Conservation (phyloP, 2,797 vertebrate genomes). For the Poeciliopsis presidionis region DNA sequence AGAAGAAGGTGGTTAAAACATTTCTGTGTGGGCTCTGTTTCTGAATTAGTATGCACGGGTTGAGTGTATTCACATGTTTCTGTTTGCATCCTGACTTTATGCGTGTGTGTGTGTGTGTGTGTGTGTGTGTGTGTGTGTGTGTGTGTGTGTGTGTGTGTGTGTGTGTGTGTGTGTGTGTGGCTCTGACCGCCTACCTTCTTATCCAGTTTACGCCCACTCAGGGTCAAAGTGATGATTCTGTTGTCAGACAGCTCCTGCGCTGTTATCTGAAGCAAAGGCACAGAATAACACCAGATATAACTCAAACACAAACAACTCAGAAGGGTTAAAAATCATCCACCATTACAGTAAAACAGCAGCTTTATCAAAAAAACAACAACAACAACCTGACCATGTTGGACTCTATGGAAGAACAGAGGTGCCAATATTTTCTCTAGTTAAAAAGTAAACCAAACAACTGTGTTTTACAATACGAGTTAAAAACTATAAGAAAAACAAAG, state of each 20-base stretch:
- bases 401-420: neutral
- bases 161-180: constrained; percentile 26
- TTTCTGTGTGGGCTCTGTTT: constrained; percentile 37
- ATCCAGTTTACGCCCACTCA: constrained; percentile 96
- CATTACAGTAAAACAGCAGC: neutral
- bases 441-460: neutral
- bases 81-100: constrained; percentile 45
- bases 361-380: neutral
- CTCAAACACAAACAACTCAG: constrained; percentile 21
- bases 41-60: constrained; percentile 22
- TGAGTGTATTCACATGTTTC: constrained; percentile 39
- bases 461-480: neutral
- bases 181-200: constrained; percentile 88
- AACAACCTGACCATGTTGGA: neutral
- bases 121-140: constrained; percentile 38
- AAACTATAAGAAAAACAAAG: neutral
- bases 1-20: constrained; percentile 31
- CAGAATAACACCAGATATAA: constrained; percentile 38
- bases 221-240: constrained; percentile 93
- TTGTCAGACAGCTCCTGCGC: constrained; percentile 98
- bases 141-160: constrained; percentile 63
- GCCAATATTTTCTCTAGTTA: neutral
- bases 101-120: constrained; percentile 55
- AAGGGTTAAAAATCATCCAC: neutral
- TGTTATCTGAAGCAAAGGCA: constrained; percentile 85